A percentile compares a stretch with the other conserved stretches of the same genome.
phyloP scores from a whole-genome alignment of 2,888 invertebrate species.

The Ophioninae sp. region DNA sequence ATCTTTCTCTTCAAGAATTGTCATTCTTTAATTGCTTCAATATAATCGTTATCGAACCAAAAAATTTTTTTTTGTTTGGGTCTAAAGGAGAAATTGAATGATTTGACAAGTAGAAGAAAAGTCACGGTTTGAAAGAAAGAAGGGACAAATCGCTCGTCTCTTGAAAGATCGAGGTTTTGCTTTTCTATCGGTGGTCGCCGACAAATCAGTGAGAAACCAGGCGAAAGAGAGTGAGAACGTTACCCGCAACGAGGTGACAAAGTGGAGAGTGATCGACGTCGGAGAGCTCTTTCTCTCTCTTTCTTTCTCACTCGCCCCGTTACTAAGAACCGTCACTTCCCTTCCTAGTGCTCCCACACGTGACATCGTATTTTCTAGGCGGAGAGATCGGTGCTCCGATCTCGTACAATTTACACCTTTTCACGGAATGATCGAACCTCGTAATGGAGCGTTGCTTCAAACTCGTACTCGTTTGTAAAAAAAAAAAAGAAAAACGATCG shows the following conservation, averaged over 20 bases:
- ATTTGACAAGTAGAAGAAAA: too few relatives aligned
- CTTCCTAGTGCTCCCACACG: not conserved
- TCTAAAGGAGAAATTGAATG: too few relatives aligned
- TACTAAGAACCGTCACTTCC: not conserved
- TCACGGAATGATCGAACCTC: not conserved
- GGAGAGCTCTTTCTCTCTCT: conserved; percentile 24
- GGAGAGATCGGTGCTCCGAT: not conserved
- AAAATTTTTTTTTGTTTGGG: too few relatives aligned
- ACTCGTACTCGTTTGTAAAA: not conserved
- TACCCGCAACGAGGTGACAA: conserved; percentile 65
- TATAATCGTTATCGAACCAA: too few relatives aligned
- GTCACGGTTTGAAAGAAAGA: too few relatives aligned
- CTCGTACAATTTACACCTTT: not conserved
- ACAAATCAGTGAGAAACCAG: conserved; percentile 27
- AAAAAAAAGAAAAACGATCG: not conserved
- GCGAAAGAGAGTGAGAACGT: conserved; percentile 75
- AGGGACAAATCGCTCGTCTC: too few relatives aligned
- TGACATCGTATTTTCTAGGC: not conserved
- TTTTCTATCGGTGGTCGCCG: not conserved
- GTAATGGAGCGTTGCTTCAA: not conserved
- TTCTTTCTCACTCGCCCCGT: conserved; percentile 11
- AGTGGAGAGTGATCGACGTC: conserved; percentile 75
- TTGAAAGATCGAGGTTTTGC: not conserved
- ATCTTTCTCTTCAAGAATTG: too few relatives aligned
- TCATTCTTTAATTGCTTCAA: too few relatives aligned